Conservation (phyloP, 1,140 invertebrate species). For the Caenorhabditis tropicalis region DNA sequence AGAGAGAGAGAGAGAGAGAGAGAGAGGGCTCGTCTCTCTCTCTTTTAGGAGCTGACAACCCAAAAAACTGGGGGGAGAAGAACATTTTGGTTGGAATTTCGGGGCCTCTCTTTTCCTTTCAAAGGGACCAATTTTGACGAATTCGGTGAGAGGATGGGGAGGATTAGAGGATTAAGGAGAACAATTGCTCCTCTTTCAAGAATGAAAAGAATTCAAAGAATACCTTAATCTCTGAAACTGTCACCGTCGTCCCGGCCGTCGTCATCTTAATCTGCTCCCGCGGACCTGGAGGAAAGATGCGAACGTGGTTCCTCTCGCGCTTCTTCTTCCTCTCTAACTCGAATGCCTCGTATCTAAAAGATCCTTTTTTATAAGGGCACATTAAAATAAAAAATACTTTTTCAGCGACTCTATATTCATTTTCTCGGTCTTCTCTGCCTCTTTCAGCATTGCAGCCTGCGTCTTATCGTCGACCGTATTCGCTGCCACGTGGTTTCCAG, state of each 20-base stretch:
- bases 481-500: constrained; percentile 53
- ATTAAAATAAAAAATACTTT: constrained; percentile 45
- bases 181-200: no score
- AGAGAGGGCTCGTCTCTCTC: neutral
- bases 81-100: constrained; percentile 40
- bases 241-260: neutral
- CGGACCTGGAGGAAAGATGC: constrained; percentile 18
- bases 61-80: neutral
- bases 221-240: constrained; percentile 43
- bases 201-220: neutral
- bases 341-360: constrained; percentile 54
- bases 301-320: constrained; percentile 49
- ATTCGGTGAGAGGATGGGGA: neutral
- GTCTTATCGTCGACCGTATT: constrained; percentile 60
- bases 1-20: neutral
- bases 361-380: neutral
- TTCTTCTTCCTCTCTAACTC: constrained; percentile 59
- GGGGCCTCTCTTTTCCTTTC: neutral
- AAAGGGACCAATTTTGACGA: constrained; percentile 6
- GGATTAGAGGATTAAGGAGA: no score
- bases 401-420: constrained; percentile 61
- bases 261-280: constrained; percentile 15
- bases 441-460: constrained; percentile 57
- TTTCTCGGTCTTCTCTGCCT: constrained; percentile 57
- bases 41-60: no score